These are phyloP conservation scores for Eupleurogrammus muticus DNA, from an alignment of 2,797 vertebrate genomes.

Conservation along the genomic window DNA sequence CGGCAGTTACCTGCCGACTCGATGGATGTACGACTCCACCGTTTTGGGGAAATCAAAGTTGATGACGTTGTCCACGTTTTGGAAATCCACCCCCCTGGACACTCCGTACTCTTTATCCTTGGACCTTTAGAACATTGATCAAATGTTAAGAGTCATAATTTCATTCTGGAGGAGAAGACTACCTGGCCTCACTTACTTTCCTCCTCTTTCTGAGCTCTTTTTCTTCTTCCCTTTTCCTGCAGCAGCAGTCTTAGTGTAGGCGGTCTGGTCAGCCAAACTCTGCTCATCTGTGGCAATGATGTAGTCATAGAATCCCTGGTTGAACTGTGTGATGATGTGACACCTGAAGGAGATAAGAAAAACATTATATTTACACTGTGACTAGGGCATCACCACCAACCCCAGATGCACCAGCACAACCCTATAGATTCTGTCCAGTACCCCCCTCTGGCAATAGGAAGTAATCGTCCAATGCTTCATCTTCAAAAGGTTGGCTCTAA, in stretches of 20 bases:
- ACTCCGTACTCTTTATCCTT: slow-evolving; percentile 90
- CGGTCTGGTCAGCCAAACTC: slow-evolving; percentile 58
- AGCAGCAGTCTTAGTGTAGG: slow-evolving; percentile 15
- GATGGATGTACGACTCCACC: slow-evolving; percentile 91
- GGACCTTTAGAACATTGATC: slow-evolving; percentile 64
- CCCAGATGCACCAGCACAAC: too few species aligned
- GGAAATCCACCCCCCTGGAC: slow-evolving; percentile 94
- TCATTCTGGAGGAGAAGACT: too few species aligned
- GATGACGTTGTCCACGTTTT: slow-evolving; percentile 90
- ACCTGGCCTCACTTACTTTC: slow-evolving; percentile 53
- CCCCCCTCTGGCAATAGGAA: too few species aligned
- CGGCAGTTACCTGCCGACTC: slow-evolving; percentile 93
- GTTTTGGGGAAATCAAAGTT: slow-evolving; percentile 93
- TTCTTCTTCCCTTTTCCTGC: slow-evolving; percentile 72
- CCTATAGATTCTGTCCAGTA: too few species aligned
- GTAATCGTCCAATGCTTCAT: too few species aligned
- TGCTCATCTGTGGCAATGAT: slow-evolving; percentile 93
- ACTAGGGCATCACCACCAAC: too few species aligned
- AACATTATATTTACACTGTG: too few species aligned
- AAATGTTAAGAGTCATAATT: background rate
- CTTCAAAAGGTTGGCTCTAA: too few species aligned
- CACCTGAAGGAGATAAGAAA: slow-evolving; percentile 77
- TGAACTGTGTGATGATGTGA: slow-evolving; percentile 96
- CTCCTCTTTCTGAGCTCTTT: slow-evolving; percentile 61
- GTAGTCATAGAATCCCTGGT: slow-evolving; percentile 92